phyloP scores from a whole-genome alignment of 2,888 invertebrate species.

The Pocota personata region DNA sequence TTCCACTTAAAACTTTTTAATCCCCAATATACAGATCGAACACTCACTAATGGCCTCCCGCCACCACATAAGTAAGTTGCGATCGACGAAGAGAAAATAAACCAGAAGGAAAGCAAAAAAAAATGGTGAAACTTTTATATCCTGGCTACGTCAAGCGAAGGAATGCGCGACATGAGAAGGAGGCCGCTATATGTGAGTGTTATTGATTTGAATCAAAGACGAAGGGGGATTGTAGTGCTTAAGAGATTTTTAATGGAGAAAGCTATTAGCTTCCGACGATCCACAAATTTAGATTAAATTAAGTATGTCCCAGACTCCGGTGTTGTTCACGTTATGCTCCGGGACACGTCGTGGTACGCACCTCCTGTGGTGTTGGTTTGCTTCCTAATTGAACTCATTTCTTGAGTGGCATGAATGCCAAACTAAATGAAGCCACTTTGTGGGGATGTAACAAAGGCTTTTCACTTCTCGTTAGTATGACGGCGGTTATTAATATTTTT shows the following conservation, averaged over 20 bases:
- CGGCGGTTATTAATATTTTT: not conserved
- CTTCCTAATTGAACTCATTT: slow-evolving; percentile 39
- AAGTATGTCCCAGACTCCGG: slow-evolving; percentile 19
- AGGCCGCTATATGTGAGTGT: not conserved
- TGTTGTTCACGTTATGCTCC: not conserved
- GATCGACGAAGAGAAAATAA: slow-evolving; percentile 1
- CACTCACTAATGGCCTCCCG: slow-evolving; percentile 41
- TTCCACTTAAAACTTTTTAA: slow-evolving; percentile 69
- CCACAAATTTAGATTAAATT: slow-evolving; percentile 51
- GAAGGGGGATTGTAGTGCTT: not conserved
- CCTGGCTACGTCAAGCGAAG: not conserved
- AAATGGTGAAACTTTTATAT: slow-evolving; percentile 21
- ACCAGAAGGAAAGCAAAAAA: not conserved
- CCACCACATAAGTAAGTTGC: slow-evolving; percentile 16
- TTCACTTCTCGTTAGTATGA: not conserved
- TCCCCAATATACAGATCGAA: slow-evolving; percentile 53
- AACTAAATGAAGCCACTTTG: slow-evolving; percentile 3
- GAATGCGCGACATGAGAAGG: not conserved
- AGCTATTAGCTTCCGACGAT: slow-evolving; percentile 43
- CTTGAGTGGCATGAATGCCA: not conserved
- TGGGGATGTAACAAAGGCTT: too few relatives aligned
- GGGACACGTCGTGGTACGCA: not conserved
- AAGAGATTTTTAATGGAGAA: slow-evolving; percentile 35
- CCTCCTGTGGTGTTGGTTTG: slow-evolving; percentile 5
- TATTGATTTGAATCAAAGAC: slow-evolving; percentile 22